Evolutionary conservation across 2,797 vertebrate genomes (phyloP), one percentile per base, ranked within the genome.

Genomic region (Hirundo rustica): DNA sequence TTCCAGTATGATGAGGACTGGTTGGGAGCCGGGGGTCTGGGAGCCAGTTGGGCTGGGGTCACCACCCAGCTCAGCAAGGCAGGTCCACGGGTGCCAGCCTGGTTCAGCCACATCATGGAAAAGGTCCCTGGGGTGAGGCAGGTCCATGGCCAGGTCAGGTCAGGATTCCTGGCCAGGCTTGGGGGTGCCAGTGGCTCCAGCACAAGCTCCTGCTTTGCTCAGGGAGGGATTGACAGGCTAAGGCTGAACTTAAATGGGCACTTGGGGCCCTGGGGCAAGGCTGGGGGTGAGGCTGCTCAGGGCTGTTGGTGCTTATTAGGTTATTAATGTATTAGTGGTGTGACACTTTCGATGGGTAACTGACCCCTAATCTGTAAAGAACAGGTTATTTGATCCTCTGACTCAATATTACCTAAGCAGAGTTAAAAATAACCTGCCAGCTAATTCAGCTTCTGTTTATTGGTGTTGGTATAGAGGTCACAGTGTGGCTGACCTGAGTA

Each of bases 1-100:
- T 72, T 67, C 44, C 10, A 1, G 5, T 8, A 5, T 9, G 9
- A 2, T 0, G 0, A 50, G 47, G 48, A 27, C 71, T 68, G 50
- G 20, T 50, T 70, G 55, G 42, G 19, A 77, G 26, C 13, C 7
- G 8, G 18, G 2, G 14, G 4, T 7, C 8, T 17, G 4, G 2
- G 19, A 65, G 29, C 21, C 21, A 25, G 32, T 32, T 22, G 22
- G 71, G 47, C 72, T 62, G 16, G 15, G 36, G 3, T 48, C 67
- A 50, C 4, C 50, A 30, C 4, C 32, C 51, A 47, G 42, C 60
- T 67, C 42, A 34, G 32, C 30, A 19, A 3, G 38, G 30, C 40
- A 21, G 18, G 18, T 3, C 17, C 17, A 1, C 53, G 10, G 71
- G 2, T 4, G 5, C 5, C 67, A 68, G 30, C 32, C 30, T 18